phyloP scores from a whole-genome alignment of 2,888 invertebrate species.

The Dicroscelio sp. region DNA sequence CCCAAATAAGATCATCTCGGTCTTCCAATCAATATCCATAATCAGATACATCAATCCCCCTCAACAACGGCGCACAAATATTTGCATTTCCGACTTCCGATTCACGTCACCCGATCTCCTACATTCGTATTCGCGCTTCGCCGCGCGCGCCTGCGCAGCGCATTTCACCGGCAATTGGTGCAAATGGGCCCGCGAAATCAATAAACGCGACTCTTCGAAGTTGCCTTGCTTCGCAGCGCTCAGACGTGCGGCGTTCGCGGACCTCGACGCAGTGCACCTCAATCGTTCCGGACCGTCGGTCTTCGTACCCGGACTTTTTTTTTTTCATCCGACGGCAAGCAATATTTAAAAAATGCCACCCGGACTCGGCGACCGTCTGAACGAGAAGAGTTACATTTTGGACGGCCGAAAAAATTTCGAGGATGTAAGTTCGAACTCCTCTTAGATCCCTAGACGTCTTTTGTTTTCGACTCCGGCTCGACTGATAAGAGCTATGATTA shows the following conservation, averaged over 20 bases:
- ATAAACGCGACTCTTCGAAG: constrained; percentile 67
- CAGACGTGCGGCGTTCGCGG: constrained; percentile 76
- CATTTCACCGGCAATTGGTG: constrained; percentile 67
- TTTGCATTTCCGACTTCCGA: not conserved
- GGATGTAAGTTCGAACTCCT: constrained; percentile 88
- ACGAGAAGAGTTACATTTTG: constrained; percentile 91
- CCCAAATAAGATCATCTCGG: not conserved
- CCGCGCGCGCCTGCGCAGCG: constrained; percentile 31
- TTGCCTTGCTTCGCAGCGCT: constrained; percentile 29
- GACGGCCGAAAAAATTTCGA: constrained; percentile 90
- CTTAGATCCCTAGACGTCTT: no score
- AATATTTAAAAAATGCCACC: constrained; percentile 78
- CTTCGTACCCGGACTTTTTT: not conserved
- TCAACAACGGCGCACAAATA: not conserved
- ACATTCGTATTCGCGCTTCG: constrained; percentile 45
- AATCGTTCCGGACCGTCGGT: constrained; percentile 20
- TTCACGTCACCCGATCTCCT: not conserved
- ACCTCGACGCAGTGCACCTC: constrained; percentile 34
- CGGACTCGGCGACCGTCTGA: constrained; percentile 81
- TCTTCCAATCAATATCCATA: not conserved
- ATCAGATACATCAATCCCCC: not conserved
- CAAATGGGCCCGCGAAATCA: constrained; percentile 78
- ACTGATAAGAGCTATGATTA: not conserved
- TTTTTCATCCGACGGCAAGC: no score
- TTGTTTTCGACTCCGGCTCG: not conserved